Base-by-base conservation (phyloP, 2,113 vertebrate species). In the Muscicapa adusta region DNA sequence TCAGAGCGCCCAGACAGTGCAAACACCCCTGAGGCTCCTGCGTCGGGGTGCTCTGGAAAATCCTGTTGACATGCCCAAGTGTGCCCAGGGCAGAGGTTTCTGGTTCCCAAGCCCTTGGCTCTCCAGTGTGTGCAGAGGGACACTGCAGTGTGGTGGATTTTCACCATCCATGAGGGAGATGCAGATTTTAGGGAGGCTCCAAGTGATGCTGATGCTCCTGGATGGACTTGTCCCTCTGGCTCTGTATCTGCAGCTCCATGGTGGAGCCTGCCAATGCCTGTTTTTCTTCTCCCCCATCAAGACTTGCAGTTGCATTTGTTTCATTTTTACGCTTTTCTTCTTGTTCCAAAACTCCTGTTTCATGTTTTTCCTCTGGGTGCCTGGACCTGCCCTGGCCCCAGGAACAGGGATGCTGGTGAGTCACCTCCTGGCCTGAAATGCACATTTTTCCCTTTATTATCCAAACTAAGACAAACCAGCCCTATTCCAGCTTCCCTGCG, bases 391-490 rank as follows among this genome's bases (percentile, higher is more conserved):
- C 91, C 83, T 33, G 71, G 71, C 36, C 57, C 58, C 0, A 0
- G 84, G 77, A 91, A 3, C 47, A 19, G 87, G 70, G 89, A 56
- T 87, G 43, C 70, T 85, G 84, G 80, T 96, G 96, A 96, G 89
- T 96, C 94, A 96, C 77, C 80, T 96, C 61, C 87, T 96, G 96
- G 96, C 91, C 74, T 0, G 0, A 0, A 8, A 20, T 51, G 29
- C 31, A 19, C 84, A 89, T 96, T 85, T 94, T 92, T 36, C 57
- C 73, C 33, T 68, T 93, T 92, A 53, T 92, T 92, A 71, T 89
- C 77, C 91, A 51, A 74, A 84, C 72, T 42, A 24, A 94, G 91
- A 31, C 73, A 62, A 91, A 67, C 65, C 72, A 63, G n/a, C 68
- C 57, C 47, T 20, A 14, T 84, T 91, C 73, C 65, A 60, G 73